These are phyloP conservation scores for Athripsodes cinereus DNA, from an alignment of 2,888 invertebrate genomes.

Conservation along the genomic window DNA sequence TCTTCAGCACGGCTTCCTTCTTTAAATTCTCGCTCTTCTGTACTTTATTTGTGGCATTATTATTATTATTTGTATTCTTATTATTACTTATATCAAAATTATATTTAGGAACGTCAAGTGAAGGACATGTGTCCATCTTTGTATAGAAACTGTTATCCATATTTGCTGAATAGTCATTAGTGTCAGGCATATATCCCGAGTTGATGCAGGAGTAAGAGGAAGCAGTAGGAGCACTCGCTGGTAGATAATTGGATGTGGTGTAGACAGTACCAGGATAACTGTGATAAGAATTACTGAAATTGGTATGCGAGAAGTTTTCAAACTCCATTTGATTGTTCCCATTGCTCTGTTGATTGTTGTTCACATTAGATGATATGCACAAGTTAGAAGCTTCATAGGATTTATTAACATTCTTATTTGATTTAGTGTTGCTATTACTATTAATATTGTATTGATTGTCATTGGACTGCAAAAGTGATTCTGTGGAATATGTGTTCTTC, in stretches of 20 bases:
- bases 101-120: slow-evolving; percentile 17
- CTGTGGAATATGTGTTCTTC: slow-evolving; percentile 24
- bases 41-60: not conserved
- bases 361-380: slow-evolving; percentile 9
- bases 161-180: slow-evolving; percentile 14
- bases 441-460: slow-evolving; percentile 16
- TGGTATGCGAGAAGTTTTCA: slow-evolving; percentile 20
- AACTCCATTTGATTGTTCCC: slow-evolving; percentile 18
- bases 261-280: slow-evolving; percentile 17
- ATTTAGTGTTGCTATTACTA: slow-evolving; percentile 16
- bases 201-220: slow-evolving; percentile 15
- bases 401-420: slow-evolving; percentile 9
- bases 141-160: slow-evolving; percentile 20
- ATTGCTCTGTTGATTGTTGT: slow-evolving; percentile 10
- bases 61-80: slow-evolving; percentile 4
- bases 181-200: slow-evolving; percentile 15
- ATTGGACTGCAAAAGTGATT: slow-evolving; percentile 23
- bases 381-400: slow-evolving; percentile 18
- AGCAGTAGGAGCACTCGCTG: slow-evolving; percentile 14
- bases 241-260: slow-evolving; percentile 13
- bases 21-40: slow-evolving; percentile 18
- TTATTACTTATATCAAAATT: slow-evolving; percentile 6
- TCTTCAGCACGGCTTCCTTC: slow-evolving; percentile 15
- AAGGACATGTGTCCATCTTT: slow-evolving; percentile 6
- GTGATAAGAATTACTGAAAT: slow-evolving; percentile 15